Evolutionary conservation across 2,888 invertebrate genomes (phyloP).

Genomic region (Drosophila birchii): DNA sequence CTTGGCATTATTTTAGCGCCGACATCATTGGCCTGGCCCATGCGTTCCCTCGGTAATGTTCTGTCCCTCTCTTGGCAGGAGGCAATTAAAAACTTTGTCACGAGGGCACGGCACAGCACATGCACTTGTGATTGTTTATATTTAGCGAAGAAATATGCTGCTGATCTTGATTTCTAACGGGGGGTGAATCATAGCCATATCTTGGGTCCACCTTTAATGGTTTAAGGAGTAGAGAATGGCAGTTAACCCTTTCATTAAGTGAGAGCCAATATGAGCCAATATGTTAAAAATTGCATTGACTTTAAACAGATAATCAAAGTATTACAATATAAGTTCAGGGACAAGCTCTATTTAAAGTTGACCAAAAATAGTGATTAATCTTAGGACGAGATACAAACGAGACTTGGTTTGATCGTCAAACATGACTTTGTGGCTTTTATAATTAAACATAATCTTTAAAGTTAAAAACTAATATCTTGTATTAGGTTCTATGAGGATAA

Average conservation of each 20-base stretch:
- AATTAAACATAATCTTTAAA: too few relatives aligned
- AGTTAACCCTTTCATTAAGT: background rate
- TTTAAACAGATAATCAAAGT: background rate
- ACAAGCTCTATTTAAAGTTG: background rate
- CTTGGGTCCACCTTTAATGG: too few relatives aligned
- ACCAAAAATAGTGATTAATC: background rate
- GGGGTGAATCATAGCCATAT: background rate
- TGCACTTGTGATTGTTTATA: slow-evolving; percentile 57
- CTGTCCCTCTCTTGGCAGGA: slow-evolving; percentile 27
- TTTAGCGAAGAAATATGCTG: slow-evolving; percentile 17
- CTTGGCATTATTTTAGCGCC: slow-evolving; percentile 52
- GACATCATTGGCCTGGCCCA: slow-evolving; percentile 19
- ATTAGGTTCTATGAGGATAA: too few relatives aligned
- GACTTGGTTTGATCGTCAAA: too few relatives aligned
- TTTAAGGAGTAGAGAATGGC: too few relatives aligned
- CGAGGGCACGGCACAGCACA: slow-evolving; percentile 21
- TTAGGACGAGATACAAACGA: background rate
- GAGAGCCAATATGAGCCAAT: background rate
- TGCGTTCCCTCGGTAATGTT: slow-evolving; percentile 33
- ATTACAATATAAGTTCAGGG: background rate
- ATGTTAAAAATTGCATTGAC: background rate
- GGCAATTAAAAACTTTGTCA: slow-evolving; percentile 57
- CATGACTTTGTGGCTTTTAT: too few relatives aligned
- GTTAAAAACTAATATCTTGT: too few relatives aligned
- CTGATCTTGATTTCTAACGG: slow-evolving; percentile 17